Base-by-base conservation (phyloP, 2,113 vertebrate genomes). In the Dipodomys spectabilis region DNA sequence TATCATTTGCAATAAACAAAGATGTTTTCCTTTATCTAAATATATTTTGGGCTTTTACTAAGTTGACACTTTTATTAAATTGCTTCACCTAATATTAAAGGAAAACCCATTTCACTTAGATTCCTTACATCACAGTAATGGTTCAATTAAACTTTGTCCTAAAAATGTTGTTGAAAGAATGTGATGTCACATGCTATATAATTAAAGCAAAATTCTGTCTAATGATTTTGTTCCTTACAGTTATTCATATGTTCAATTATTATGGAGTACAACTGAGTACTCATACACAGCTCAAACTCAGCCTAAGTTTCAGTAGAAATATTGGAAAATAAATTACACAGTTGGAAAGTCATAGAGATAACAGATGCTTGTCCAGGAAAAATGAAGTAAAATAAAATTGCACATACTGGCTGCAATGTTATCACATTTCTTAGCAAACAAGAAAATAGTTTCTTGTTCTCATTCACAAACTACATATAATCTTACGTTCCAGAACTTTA, bases 191-290 rank as follows among this genome's bases (percentile, higher is more conserved):
- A 20, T 75, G 2, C 19, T 44, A 53, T 74, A 28, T 81, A 91
- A 94, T 91, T 96, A 65, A 86, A 94, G 16, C 20, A 78, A 93
- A 92, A 90, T 65, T 0, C 27, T 88, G 3, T 57, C 30, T 69
- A 57, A 32, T 65, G 19, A 71, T 73, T 94, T 81, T 90, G 2
- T 93, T 88, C 11, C 57, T 90, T 53, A 73, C 1, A 72, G 28
- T 91, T 96, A 88, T 83, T 86, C 94, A 77, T 90, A 65, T 71
- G 19, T 72, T 93, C 39, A 82, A 27, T 95, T 94, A 90, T 74
- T 64, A 71, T 45, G 8, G 8, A 92, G n/a, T 82, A 53, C 35
- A 85, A 86, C 44, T 35, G 65, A 80, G 15, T 27, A 30, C 57
- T 67, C 92, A 39, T 39, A 39, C 39, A 71, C 13, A 67, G n/a